Base-by-base conservation (phyloP, 2,113 vertebrate genomes). In the Cichladusa arquata region DNA sequence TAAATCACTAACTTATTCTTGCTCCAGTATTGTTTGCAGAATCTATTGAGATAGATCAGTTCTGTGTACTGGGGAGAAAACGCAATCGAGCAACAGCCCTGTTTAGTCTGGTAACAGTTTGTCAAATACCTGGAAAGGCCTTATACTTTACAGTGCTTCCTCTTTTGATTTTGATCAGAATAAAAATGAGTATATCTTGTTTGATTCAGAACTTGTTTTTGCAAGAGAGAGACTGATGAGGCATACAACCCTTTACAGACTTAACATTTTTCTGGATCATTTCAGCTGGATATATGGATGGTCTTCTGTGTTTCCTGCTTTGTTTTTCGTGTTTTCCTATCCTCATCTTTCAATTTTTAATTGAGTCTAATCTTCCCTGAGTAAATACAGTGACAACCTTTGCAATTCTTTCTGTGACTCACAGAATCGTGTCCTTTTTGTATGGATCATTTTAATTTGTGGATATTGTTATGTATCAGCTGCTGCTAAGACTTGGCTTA, bases 1-100 rank as follows among this genome's bases (percentile, higher is more conserved):
- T 94, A 90, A 95, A 80, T 96, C 72, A 92, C 78, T 94, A 93
- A 54, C 58, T 97, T 96, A 92, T 96, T 95, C 79, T 70, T 85
- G 15, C 42, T 92, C 19, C 14, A 28, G 79, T 96, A 79, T 94
- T 81, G 71, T 77, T 97, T 97, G 67, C 73, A 92, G 79, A 96
- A 89, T 87, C 48, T 90, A 44, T 67, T 94, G 31, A 4, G 62
- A n/a, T 42, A 74, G 54, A 48, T 95, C 47, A 54, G 40, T 69
- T 88, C 90, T 92, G n/a, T 64, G 19, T 83, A 40, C 34, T 58
- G 28, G 24, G 40, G 40, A 82, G 26, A 50, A 90, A 93, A 67
- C 0, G 1, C 57, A 26, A 33, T 2, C 7, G 20, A 17, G 7
- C 28, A 20, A 50, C 51, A 58, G 44, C 56, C 58, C 77, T 72